phyloP scores from a whole-genome alignment of 2,888 invertebrate species.

The Eilema griseolum region DNA sequence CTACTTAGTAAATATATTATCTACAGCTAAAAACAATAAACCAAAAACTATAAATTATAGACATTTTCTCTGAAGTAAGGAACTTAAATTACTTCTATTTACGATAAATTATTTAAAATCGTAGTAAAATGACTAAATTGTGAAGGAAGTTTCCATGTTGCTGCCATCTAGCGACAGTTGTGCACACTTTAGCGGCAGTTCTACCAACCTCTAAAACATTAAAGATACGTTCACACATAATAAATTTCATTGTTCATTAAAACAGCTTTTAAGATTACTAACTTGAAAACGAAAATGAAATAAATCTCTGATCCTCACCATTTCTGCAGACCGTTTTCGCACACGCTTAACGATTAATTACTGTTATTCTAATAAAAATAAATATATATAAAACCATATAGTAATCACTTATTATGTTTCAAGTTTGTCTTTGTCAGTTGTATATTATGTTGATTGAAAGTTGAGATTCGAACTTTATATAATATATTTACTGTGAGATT shows the following conservation, averaged over 20 bases:
- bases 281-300: too few species aligned
- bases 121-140: constrained; percentile 42
- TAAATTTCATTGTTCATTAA: background rate
- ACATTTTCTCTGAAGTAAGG: constrained; percentile 15
- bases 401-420: too few species aligned
- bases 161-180: constrained; percentile 47
- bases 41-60: constrained; percentile 21
- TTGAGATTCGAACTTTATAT: too few species aligned
- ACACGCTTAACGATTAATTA: too few species aligned
- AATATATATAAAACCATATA: too few species aligned
- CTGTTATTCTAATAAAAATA: too few species aligned
- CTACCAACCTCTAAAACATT: constrained; percentile 36
- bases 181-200: constrained; percentile 3
- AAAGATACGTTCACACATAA: constrained; percentile 26
- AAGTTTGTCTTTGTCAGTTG: too few species aligned
- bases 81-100: constrained; percentile 15
- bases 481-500: too few species aligned
- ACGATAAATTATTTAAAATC: constrained; percentile 16
- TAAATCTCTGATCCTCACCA: too few species aligned
- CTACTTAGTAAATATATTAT: constrained; percentile 12
- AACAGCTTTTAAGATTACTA: background rate
- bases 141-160: constrained; percentile 44
- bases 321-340: too few species aligned
- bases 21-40: constrained; percentile 13
- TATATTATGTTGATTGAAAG: too few species aligned